Percentiles rank a stretch among this genome's conserved stretches.
Conservation (phyloP, 2,113 vertebrate species). For the Microtus pennsylvanicus region DNA sequence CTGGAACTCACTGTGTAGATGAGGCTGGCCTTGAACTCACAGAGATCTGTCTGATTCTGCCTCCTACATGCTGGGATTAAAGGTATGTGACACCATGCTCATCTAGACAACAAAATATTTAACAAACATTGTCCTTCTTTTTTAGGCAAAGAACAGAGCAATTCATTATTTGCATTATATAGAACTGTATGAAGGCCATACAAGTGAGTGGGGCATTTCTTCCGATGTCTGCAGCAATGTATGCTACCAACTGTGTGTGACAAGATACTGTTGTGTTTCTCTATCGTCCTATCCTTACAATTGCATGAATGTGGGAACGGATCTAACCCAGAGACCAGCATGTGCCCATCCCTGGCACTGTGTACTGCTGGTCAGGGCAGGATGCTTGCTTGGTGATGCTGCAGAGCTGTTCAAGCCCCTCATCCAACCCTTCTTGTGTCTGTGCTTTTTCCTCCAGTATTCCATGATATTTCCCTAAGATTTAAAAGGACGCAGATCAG, state of each 20-base stretch:
- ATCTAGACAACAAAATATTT: not conserved
- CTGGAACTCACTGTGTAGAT: not conserved
- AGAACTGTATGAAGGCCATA: conserved; percentile 93
- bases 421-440: not conserved
- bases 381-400: not conserved
- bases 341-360: not conserved
- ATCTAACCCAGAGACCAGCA: not conserved
- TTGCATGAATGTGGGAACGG: not conserved
- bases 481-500: conserved; percentile 93
- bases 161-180: conserved; percentile 92
- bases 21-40: not conserved
- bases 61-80: not conserved
- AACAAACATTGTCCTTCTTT: conserved; percentile 47
- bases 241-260: not conserved
- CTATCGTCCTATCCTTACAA: not conserved
- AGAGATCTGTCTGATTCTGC: not conserved
- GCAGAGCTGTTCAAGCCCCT: not conserved
- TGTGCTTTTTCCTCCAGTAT: conserved; percentile 88
- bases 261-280: not conserved
- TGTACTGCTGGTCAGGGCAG: not conserved
- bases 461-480: conserved; percentile 92
- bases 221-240: not conserved
- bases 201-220: conserved; percentile 89
- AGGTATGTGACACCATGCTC: not conserved
- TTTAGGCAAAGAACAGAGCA: conserved; percentile 97